Base-by-base conservation (phyloP, 2,113 vertebrate species). In the Carettochelys insculpta region DNA sequence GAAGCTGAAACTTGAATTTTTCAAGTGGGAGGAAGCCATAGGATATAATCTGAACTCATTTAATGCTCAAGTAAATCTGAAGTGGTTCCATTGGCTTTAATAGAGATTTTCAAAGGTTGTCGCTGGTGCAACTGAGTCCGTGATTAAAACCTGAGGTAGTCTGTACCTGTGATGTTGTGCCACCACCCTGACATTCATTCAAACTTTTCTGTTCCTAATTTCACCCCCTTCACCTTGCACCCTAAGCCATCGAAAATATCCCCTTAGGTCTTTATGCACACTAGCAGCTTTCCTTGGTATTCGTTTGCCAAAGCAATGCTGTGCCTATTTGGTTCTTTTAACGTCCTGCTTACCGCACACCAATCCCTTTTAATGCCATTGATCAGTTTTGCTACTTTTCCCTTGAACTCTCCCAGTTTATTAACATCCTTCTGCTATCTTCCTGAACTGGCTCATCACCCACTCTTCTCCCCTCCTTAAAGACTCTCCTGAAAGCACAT, bases 21-120 rank as follows among this genome's bases (percentile, higher is more conserved):
- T 83, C 3, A 34, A 50, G 48, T 29, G 85, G 54, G 43, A 87
- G 48, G 29, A 54, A 1, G 16, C 22, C 45, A 76, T 6, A 29
- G 22, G 29, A 43, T 8, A 1, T 65, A 0, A 10, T 82, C 11
- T 71, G 75, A 34, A 11, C 50, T 41, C 38, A 6, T 22, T 82
- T 77, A 82, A 82, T 93, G 91, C 75, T 95, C 79, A 3, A 78
- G 53, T 53, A 77, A 87, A 45, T 54, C 80, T 87, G 80, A 58
- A 68, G 17, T 50, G 43, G 1, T 20, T 83, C 43, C 43, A 34
- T 83, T 41, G 68, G n/a, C 47, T 61, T 41, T 25, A 75, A 75
- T 45, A 75, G 71, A 75, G 41, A 75, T 75, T 75, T 25, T 43
- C 71, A 45, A n/a, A 24, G 41, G 25, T 75, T 43, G 38, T 34